Conservation (phyloP, 2,113 vertebrate species). For the Alces alces region DNA sequence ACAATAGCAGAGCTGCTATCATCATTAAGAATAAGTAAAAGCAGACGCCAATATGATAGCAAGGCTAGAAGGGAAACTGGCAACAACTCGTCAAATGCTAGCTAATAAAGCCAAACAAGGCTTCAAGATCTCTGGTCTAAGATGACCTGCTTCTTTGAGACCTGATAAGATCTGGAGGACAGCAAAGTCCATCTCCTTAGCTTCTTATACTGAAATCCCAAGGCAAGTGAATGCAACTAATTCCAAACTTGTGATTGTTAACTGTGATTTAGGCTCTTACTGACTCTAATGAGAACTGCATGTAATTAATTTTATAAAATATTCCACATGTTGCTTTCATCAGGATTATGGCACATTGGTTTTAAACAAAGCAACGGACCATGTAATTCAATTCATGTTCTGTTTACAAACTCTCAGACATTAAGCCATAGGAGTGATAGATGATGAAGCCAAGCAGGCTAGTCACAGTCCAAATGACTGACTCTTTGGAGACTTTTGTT, state of each 20-base stretch:
- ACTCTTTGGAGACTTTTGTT: not conserved
- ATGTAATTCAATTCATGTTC: constrained; percentile 60
- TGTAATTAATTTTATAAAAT: constrained; percentile 70
- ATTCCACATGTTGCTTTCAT: constrained; percentile 73
- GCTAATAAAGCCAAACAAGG: not conserved
- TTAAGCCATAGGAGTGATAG: not conserved
- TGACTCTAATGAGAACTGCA: constrained; percentile 62
- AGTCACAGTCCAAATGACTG: constrained; percentile 14
- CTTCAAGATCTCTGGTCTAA: not conserved
- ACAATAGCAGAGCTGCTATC: not conserved
- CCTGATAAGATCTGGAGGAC: not conserved
- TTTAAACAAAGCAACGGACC: constrained; percentile 72
- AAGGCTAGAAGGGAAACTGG: not conserved
- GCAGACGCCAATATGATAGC: not conserved
- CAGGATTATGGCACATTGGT: constrained; percentile 69
- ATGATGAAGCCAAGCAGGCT: not conserved
- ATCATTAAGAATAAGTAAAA: not conserved
- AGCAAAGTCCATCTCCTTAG: rapidly evolving
- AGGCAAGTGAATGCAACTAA: constrained; percentile 43
- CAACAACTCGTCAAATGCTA: not conserved
- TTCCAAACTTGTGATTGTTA: constrained; percentile 61
- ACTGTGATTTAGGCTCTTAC: constrained; percentile 66
- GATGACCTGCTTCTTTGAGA: not conserved
- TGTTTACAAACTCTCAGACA: constrained; percentile 61
- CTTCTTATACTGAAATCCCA: constrained; percentile 26